Evolutionary conservation across 2,797 vertebrate genomes (phyloP).

Genomic region (Phylloscopus collybita): DNA sequence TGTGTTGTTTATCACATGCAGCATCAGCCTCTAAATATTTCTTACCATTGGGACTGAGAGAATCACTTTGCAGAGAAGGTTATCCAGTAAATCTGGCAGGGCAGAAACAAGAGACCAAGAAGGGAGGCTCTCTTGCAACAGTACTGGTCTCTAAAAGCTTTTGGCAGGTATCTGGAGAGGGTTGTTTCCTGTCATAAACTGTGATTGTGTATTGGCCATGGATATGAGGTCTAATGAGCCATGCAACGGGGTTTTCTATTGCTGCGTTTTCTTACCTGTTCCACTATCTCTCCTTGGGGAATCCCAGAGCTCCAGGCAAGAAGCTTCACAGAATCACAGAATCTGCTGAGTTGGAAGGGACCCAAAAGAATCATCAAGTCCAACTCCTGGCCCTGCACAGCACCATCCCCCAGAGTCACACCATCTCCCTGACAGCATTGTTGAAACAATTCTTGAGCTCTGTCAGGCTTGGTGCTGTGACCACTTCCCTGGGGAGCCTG

Average conservation of each 20-base stretch:
- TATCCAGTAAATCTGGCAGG: not conserved
- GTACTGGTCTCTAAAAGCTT: not conserved
- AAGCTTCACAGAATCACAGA: not conserved
- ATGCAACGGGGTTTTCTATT: not conserved
- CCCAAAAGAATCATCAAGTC: not conserved
- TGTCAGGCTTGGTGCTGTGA: not conserved
- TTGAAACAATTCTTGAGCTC: not conserved
- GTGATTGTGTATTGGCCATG: not conserved
- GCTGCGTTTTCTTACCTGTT: not conserved
- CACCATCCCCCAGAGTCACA: not conserved
- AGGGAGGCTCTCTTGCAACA: not conserved
- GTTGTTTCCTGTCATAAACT: not conserved
- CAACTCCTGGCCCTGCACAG: not conserved
- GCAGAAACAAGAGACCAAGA: not conserved
- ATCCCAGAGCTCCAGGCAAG: not conserved
- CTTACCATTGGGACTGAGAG: not conserved
- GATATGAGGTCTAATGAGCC: not conserved
- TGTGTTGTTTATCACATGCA: not conserved
- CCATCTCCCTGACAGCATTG: not conserved
- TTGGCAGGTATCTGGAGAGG: not conserved
- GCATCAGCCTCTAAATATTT: conserved; percentile 15
- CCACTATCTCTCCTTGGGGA: not conserved
- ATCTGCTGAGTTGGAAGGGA: not conserved
- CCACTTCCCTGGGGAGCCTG: not conserved
- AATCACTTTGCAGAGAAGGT: not conserved